Evolutionary conservation across 2,797 vertebrate genomes (phyloP).

Genomic region (Esox masquinongy): DNA sequence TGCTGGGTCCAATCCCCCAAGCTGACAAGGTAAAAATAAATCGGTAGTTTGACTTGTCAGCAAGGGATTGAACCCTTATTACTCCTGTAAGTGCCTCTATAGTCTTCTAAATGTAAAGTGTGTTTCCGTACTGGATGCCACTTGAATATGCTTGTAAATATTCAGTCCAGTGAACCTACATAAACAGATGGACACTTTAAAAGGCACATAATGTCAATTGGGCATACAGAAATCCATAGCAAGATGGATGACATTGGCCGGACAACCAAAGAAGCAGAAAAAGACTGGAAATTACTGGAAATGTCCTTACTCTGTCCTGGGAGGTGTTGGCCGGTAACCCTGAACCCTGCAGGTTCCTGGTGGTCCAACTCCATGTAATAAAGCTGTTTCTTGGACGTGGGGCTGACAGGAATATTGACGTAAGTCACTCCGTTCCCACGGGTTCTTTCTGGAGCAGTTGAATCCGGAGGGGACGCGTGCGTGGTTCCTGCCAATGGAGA

Average conservation of each 20-base stretch:
- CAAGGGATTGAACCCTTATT: too few relatives aligned
- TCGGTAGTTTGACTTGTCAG: neutral
- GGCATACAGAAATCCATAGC: neutral
- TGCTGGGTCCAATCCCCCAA: too few relatives aligned
- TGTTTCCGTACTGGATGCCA: neutral
- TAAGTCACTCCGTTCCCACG: constrained; percentile 77
- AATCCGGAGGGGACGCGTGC: constrained; percentile 73
- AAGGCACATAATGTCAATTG: neutral
- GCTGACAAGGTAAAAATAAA: neutral
- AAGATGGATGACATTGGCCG: neutral
- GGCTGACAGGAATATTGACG: constrained; percentile 88
- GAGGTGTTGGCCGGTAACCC: constrained; percentile 68
- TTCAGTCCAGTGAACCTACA: neutral
- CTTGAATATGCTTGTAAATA: neutral
- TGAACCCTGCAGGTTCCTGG: constrained; percentile 74
- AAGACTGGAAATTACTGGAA: neutral
- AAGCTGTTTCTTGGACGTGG: constrained; percentile 83
- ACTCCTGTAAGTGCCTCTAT: too few relatives aligned
- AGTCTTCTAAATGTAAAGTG: too few relatives aligned
- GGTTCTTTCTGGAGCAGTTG: constrained; percentile 63
- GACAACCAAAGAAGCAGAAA: neutral
- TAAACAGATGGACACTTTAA: neutral
- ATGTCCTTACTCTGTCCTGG: constrained; percentile 59
- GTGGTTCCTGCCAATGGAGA: constrained; percentile 60
- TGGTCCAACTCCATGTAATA: constrained; percentile 92